Evolutionary conservation across 2,797 vertebrate genomes (phyloP).

Genomic region (Erethizon dorsatum): DNA sequence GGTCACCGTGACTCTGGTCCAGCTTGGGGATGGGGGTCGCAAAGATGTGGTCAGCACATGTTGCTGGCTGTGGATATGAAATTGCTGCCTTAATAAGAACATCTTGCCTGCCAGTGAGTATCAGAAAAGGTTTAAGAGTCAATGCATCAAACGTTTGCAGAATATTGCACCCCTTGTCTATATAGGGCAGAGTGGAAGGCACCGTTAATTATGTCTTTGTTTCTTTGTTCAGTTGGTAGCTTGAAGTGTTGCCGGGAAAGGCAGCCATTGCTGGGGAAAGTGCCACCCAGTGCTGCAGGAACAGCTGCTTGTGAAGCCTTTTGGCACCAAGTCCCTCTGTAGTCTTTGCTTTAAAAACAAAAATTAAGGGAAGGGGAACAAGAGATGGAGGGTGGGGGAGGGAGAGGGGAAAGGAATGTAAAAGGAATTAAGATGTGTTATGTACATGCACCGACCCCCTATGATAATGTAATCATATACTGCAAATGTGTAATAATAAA

Average conservation of each 20-base stretch:
- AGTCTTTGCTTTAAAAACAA: slow-evolving; percentile 37
- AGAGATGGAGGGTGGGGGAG: not conserved
- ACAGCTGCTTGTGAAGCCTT: not conserved
- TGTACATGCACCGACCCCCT: not conserved
- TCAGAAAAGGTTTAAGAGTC: slow-evolving; percentile 42
- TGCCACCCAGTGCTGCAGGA: not conserved
- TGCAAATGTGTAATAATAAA: not conserved
- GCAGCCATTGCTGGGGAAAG: not conserved
- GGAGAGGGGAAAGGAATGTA: not conserved
- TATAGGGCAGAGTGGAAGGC: not conserved
- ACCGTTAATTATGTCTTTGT: not conserved
- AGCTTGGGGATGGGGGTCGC: not conserved
- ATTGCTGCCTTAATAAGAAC: not conserved
- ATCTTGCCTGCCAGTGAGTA: not conserved
- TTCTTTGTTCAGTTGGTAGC: not conserved
- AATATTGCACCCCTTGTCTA: not conserved
- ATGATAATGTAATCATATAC: not conserved
- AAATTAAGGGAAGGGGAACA: not conserved
- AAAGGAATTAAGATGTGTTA: not conserved
- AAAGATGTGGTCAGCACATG: not conserved
- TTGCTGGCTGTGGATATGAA: not conserved
- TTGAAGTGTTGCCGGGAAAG: not conserved
- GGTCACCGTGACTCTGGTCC: not conserved
- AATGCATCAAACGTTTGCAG: not conserved
- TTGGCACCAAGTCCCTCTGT: not conserved